Percentiles rank a stretch among this genome's conserved stretches.
Conservation (phyloP, 2,113 vertebrate genomes). For the Trachemys scripta region DNA sequence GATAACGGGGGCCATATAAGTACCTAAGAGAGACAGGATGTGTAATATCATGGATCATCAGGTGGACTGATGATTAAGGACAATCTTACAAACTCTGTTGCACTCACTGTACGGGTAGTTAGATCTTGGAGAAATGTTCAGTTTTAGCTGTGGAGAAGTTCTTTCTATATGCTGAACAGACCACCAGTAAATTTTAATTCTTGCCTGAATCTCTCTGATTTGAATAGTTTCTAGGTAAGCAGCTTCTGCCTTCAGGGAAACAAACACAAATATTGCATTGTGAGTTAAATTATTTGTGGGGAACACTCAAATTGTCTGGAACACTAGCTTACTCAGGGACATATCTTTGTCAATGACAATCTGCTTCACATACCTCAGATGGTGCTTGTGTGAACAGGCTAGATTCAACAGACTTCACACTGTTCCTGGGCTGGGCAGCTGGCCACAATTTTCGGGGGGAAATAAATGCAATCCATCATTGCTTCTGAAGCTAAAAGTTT, state of each 20-base stretch:
- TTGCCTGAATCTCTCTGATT: neutral
- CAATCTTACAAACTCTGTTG: neutral
- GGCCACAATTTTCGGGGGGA: fast-evolving
- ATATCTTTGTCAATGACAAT: fast-evolving
- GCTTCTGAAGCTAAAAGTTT: too few species aligned
- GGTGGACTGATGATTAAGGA: neutral
- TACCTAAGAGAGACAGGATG: fast-evolving
- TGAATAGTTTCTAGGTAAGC: neutral
- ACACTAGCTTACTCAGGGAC: fast-evolving
- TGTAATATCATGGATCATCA: neutral
- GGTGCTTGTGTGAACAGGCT: fast-evolving
- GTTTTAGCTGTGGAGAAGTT: neutral
- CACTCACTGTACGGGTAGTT: neutral
- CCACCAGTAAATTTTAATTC: too few species aligned
- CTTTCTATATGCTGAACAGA: neutral
- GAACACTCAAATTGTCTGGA: neutral
- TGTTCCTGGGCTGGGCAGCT: neutral
- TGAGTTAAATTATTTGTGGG: fast-evolving
- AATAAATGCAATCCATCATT: neutral
- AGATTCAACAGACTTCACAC: neutral
- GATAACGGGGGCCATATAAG: fast-evolving
- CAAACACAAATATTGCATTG: neutral
- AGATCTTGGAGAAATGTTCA: neutral
- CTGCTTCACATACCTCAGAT: fast-evolving
- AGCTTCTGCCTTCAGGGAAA: neutral